Base-by-base conservation (phyloP, 1,140 invertebrate species). In the Melanaphis sacchari region DNA sequence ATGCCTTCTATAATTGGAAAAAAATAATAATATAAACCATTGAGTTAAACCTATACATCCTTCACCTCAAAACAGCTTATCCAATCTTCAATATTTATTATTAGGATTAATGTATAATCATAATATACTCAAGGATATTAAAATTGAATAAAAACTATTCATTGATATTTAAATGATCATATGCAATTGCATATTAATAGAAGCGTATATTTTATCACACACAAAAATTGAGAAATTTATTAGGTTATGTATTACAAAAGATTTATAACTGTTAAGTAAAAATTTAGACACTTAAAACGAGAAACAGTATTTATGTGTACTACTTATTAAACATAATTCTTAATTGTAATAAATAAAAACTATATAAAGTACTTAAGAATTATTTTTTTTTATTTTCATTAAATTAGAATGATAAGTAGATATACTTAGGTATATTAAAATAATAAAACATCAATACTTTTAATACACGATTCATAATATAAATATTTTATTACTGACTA, bases 401-500 rank as follows among this genome's bases (percentile, higher is more conserved):
- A 66, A 66, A 1, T 66, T 46, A 46, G 9, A 66, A 66, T 66
- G 31, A 66, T 66, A n/a, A 31, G 59, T 66, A 66, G 4, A 3
- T n/a, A n/a, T 0, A 1, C 18, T 15, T n/a, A 66, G 24, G 31
- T 4, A 66, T 1, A n/a, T 9, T 66, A 66, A n/a, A 66, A n/a
- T 66, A 66, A 66, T 66, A 66, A n/a, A 66, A n/a, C 31, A 66
- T 15, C 5, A 76, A 76, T n/a, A 76, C n/a, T 76, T 76, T 76
- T 76, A n/a, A 76, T 2, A 36, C 4, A 76, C 4, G 36, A 76
- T 76, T 76, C 11, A 76, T n/a, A 36, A 76, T 76, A 76, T n/a
- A 76, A 76, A 76, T n/a, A 76, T n/a, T 76, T 76, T n/a, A 76
- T 76, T n/a, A 76, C 18, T 76, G 59, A 76, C 59, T 76, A 76